phyloP scores from a whole-genome alignment of 2,888 invertebrate species.

The Aricia artaxerxes region DNA sequence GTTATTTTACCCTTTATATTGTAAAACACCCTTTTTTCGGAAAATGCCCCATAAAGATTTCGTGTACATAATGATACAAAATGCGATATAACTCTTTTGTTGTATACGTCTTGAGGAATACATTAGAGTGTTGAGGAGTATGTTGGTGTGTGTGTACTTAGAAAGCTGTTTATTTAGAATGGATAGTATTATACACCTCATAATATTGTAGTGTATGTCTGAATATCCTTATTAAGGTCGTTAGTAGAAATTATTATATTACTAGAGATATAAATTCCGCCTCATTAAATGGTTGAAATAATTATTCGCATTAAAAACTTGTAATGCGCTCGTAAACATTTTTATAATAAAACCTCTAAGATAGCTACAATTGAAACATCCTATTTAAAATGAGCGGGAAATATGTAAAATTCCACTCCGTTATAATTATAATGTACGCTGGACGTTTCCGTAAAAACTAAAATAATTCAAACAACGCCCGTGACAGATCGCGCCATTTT shows the following conservation, averaged over 20 bases:
- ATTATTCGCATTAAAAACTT: not conserved
- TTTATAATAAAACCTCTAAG: not conserved
- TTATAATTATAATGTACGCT: conserved; percentile 25
- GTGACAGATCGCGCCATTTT: conserved; percentile 55
- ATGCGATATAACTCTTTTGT: not conserved
- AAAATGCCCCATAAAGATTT: conserved; percentile 19
- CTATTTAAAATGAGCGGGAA: not conserved
- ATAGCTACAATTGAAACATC: conserved; percentile 11
- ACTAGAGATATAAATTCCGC: not conserved
- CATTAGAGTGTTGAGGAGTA: not conserved
- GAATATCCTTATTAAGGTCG: not conserved
- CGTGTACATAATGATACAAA: not conserved
- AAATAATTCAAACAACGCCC: conserved; percentile 45
- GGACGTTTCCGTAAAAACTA: conserved; percentile 28
- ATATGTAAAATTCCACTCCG: conserved; percentile 19
- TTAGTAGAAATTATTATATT: no score
- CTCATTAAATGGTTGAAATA: not conserved
- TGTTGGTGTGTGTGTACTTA: not conserved
- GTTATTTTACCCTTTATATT: conserved; percentile 3
- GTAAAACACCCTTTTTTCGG: conserved; percentile 11
- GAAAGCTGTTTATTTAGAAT: not conserved
- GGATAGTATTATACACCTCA: not conserved
- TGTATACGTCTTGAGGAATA: not conserved
- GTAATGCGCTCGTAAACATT: not conserved
- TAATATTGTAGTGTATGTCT: no score